phyloP scores from a whole-genome alignment of 2,888 invertebrate genomes.

The Cataglyphis rosenhaueri region DNA sequence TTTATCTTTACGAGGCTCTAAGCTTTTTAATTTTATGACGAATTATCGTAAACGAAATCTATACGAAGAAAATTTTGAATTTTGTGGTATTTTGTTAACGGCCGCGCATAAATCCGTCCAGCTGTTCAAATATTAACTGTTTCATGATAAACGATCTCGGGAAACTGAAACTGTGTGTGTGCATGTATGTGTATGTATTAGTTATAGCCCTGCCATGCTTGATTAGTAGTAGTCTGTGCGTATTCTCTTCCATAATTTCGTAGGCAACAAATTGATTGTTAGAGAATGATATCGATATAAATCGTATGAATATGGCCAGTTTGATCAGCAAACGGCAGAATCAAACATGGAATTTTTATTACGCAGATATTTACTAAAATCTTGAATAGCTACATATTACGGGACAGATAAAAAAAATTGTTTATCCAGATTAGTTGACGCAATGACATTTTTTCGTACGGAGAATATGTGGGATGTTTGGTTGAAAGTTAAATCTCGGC shows the following conservation, averaged over 20 bases:
- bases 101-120: constrained; percentile 65
- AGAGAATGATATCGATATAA: constrained; percentile 52
- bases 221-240: constrained; percentile 37
- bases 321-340: constrained; percentile 52
- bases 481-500: constrained; percentile 44
- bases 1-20: constrained; percentile 81
- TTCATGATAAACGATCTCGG: constrained; percentile 63
- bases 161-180: constrained; percentile 23
- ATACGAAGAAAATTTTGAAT: constrained; percentile 46
- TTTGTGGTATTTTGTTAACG: constrained; percentile 72
- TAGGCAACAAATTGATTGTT: constrained; percentile 67
- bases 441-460: constrained; percentile 21
- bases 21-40: constrained; percentile 81
- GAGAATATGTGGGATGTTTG: constrained; percentile 14
- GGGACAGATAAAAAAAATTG: neutral
- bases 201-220: constrained; percentile 48
- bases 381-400: neutral
- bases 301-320: constrained; percentile 21
- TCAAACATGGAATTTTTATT: constrained; percentile 50
- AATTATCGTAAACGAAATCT: constrained; percentile 78
- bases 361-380: constrained; percentile 31
- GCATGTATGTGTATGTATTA: neutral
- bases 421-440: neutral
- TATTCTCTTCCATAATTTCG: constrained; percentile 59
- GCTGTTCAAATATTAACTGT: constrained; percentile 73